These are phyloP conservation scores for Muscicapa adusta DNA, from an alignment of 2,113 vertebrate genomes.

Conservation along the genomic window DNA sequence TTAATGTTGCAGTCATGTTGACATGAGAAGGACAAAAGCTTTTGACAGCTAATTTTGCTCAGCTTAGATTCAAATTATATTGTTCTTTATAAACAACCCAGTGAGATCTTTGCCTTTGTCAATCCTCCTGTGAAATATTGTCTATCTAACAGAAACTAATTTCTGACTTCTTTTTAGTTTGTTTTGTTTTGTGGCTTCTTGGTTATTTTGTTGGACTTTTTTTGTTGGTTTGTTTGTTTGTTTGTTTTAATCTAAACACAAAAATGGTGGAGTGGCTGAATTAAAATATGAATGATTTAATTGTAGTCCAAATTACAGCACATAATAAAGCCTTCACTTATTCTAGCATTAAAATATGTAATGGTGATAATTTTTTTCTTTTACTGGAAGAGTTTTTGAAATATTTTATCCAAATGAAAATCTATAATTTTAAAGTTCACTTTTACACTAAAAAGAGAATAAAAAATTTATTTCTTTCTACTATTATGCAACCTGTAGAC, in stretches of 20 bases:
- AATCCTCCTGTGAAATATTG: neutral
- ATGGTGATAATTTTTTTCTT: neutral
- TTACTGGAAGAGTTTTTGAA: neutral
- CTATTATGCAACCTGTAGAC: neutral
- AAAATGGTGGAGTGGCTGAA: neutral
- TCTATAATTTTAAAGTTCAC: neutral
- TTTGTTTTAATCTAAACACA: neutral
- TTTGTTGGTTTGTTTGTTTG: neutral
- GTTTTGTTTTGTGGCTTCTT: neutral
- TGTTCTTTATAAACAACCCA: neutral
- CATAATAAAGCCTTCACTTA: neutral
- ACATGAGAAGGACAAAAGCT: neutral
- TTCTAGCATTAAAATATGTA: neutral
- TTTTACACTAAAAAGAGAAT: neutral
- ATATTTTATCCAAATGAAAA: neutral
- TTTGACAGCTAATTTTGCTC: neutral
- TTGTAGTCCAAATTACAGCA: neutral
- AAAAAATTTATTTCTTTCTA: neutral
- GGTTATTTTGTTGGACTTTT: neutral
- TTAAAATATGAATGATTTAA: neutral
- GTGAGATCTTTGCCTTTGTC: neutral
- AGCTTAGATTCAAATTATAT: neutral
- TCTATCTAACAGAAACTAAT: neutral
- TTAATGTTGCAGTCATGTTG: neutral
- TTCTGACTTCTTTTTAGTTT: neutral